Evolutionary conservation across 1,140 invertebrate species (phyloP).

Genomic region (Holotrichia oblita): DNA sequence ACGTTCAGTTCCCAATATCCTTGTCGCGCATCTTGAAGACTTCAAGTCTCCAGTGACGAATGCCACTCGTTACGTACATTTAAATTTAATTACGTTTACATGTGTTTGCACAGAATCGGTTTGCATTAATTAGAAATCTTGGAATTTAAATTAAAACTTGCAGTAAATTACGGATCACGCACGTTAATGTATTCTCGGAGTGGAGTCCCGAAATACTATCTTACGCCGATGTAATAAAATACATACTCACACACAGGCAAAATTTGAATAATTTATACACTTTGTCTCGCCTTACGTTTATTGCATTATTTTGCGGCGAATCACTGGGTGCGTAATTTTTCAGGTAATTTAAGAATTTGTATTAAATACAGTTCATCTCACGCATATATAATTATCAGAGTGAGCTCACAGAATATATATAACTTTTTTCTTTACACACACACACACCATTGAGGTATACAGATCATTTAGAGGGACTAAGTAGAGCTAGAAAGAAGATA

Average conservation of each 20-base stretch:
- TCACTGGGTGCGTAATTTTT: conserved; percentile 23
- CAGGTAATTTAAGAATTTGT: conserved; percentile 19
- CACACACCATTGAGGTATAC: no score
- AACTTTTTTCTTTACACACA: no score
- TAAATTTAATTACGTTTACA: conserved; percentile 41
- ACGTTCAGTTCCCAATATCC: neutral
- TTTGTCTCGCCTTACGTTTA: neutral
- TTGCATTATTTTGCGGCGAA: conserved; percentile 26
- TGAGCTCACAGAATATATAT: neutral
- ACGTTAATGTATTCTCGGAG: conserved; percentile 25
- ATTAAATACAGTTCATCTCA: neutral
- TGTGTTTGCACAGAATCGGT: conserved; percentile 38
- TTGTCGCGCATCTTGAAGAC: conserved; percentile 6
- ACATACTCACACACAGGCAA: conserved; percentile 10
- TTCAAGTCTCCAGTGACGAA: conserved; percentile 32
- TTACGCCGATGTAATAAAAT: conserved; percentile 31
- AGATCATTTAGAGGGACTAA: no score
- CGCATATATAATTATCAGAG: neutral
- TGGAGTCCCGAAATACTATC: conserved; percentile 3
- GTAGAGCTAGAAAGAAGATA: no score
- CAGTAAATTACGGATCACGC: conserved; percentile 36
- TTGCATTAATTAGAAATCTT: conserved; percentile 40
- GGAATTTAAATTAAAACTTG: conserved; percentile 40
- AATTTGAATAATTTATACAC: conserved; percentile 34
- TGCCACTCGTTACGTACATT: conserved; percentile 38